Percentiles rank a stretch among this genome's conserved stretches.
phyloP scores from a whole-genome alignment of 2,113 vertebrate genomes.

The Pontoporia blainvillei region DNA sequence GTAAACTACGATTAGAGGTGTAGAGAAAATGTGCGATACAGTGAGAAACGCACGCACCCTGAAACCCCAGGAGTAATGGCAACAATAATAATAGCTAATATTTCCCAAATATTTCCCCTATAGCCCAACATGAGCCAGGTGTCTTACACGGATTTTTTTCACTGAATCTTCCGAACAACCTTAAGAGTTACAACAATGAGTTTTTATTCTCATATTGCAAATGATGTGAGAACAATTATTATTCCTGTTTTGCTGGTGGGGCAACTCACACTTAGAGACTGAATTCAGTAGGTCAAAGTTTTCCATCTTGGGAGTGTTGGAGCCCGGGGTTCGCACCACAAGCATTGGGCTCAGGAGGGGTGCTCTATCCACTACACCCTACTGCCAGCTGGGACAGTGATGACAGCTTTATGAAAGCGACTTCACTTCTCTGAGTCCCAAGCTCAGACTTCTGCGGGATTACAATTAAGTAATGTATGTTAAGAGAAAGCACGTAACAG shows the following conservation, averaged over 20 bases:
- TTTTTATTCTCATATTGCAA: background rate
- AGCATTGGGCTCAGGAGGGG: accelerated
- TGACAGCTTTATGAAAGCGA: background rate
- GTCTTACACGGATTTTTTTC: background rate
- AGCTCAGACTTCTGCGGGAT: background rate
- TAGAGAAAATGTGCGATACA: background rate
- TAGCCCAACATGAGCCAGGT: background rate
- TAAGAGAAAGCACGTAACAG: background rate
- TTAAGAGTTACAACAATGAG: background rate
- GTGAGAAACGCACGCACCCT: background rate
- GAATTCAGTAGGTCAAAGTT: background rate
- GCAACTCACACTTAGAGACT: background rate
- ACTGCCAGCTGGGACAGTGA: background rate
- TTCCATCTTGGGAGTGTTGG: background rate
- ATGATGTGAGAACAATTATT: background rate
- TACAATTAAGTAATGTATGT: background rate
- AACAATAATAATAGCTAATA: background rate
- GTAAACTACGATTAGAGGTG: background rate
- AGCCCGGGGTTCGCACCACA: background rate
- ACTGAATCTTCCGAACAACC: background rate
- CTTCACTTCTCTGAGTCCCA: background rate
- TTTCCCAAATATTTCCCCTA: background rate
- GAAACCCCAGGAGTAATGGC: background rate
- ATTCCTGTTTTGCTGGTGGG: background rate
- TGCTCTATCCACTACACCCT: accelerated